phyloP scores from a whole-genome alignment of 2,797 vertebrate species.

The Tragelaphus oryx region DNA sequence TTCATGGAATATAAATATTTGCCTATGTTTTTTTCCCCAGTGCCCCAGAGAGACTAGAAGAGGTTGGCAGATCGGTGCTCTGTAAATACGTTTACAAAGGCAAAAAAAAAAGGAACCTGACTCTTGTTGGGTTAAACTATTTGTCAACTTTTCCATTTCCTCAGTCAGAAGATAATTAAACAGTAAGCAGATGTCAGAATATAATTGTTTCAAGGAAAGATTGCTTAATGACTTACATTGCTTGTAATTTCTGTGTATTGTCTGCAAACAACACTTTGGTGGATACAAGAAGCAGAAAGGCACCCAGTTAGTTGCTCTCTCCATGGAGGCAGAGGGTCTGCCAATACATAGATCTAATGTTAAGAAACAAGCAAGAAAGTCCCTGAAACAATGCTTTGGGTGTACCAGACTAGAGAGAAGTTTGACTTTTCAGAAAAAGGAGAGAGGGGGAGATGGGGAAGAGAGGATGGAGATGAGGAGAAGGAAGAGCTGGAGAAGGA shows the following conservation, averaged over 20 bases:
- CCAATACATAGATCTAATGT: neutral
- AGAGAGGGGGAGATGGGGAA: neutral
- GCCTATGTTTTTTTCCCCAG: slow-evolving; percentile 79
- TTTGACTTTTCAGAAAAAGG: neutral
- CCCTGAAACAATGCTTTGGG: neutral
- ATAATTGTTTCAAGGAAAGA: slow-evolving; percentile 62
- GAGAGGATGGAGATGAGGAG: neutral
- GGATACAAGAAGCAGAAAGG: neutral
- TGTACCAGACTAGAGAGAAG: neutral
- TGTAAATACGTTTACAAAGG: slow-evolving; percentile 83
- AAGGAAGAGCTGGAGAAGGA: neutral
- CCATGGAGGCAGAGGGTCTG: neutral
- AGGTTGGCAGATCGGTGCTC: slow-evolving; percentile 83
- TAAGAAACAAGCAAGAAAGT: neutral
- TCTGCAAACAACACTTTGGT: slow-evolving; percentile 47
- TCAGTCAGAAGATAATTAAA: slow-evolving; percentile 78
- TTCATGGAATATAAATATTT: slow-evolving; percentile 86
- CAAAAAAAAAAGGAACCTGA: slow-evolving; percentile 59
- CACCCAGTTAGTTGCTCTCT: neutral
- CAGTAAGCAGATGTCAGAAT: slow-evolving; percentile 74
- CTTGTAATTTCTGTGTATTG: slow-evolving; percentile 5
- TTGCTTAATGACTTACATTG: slow-evolving; percentile 57
- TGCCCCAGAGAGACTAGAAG: slow-evolving; percentile 81
- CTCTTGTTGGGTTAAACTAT: slow-evolving; percentile 81
- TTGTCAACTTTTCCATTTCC: slow-evolving; percentile 85